These are phyloP conservation scores for Ceratosolen solmsi DNA, from an alignment of 1,140 invertebrate species.

Conservation along the genomic window DNA sequence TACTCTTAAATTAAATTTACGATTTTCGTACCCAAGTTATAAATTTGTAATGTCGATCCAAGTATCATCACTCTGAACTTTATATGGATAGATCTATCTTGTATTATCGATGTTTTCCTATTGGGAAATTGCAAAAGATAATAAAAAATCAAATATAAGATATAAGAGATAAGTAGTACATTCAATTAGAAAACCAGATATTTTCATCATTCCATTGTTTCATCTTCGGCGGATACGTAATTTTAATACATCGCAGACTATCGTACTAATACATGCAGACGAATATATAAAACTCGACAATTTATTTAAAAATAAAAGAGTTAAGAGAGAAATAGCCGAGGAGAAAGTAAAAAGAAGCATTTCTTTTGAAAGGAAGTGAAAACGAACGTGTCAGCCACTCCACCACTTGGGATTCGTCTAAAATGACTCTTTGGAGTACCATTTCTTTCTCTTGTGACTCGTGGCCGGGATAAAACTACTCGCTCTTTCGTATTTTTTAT, in stretches of 20 bases:
- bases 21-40: too few species aligned
- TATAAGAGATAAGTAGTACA: too few species aligned
- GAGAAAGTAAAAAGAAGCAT: neutral
- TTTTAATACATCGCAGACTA: neutral
- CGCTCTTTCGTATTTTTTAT: neutral
- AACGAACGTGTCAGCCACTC: constrained; percentile 9
- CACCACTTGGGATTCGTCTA: neutral
- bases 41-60: too few species aligned
- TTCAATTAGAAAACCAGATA: too few species aligned
- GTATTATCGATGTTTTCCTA: too few species aligned
- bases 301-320: constrained; percentile 19
- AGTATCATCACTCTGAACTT: too few species aligned
- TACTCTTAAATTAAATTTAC: too few species aligned
- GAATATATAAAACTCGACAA: neutral
- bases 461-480: neutral
- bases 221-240: neutral
- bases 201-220: neutral
- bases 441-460: neutral
- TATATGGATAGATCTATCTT: too few species aligned
- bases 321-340: neutral
- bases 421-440: neutral
- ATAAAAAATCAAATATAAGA: too few species aligned
- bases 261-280: neutral
- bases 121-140: too few species aligned
- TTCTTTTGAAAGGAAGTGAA: constrained; percentile 21